Conservation (phyloP, 2,113 vertebrate species). For the Panurus biarmicus region DNA sequence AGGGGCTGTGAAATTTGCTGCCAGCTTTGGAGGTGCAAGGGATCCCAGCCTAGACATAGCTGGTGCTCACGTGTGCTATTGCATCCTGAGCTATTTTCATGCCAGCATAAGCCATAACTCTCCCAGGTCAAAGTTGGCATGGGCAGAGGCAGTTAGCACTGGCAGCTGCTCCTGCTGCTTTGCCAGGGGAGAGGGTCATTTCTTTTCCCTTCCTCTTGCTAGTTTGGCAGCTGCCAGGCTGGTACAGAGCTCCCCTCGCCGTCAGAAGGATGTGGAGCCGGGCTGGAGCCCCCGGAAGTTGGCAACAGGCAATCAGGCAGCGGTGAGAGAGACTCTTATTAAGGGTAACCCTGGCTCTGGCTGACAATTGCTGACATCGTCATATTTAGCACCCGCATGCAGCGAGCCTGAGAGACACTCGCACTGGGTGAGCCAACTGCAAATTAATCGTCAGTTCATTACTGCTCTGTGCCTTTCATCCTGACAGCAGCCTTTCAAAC, state of each 20-base stretch:
- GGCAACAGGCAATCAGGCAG: not conserved
- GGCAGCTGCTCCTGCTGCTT: constrained; percentile 16
- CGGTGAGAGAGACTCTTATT: constrained; percentile 12
- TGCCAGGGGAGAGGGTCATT: not conserved
- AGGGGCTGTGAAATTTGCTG: not conserved
- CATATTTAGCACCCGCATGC: constrained; percentile 64
- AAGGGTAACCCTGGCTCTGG: constrained; percentile 43
- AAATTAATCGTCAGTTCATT: constrained; percentile 68
- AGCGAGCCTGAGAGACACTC: constrained; percentile 41
- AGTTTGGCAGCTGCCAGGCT: not conserved
- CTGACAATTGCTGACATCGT: constrained; percentile 64
- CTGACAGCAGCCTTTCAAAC: constrained; percentile 58
- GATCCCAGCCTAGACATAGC: not conserved
- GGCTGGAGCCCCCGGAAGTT: not conserved
- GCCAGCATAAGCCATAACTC: not conserved
- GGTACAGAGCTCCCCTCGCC: not conserved
- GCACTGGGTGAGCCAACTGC: constrained; percentile 54
- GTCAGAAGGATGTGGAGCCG: not conserved
- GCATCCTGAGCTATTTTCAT: not conserved
- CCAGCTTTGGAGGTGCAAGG: not conserved
- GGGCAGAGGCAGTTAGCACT: not conserved
- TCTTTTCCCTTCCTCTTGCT: not conserved
- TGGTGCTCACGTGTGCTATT: not conserved
- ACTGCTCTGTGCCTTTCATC: constrained; percentile 58
- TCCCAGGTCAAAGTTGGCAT: constrained; percentile 29